Evolutionary conservation across 92 coral and sea anemone genomes (phyloP).

Genomic region (Pocillopora grandis): DNA sequence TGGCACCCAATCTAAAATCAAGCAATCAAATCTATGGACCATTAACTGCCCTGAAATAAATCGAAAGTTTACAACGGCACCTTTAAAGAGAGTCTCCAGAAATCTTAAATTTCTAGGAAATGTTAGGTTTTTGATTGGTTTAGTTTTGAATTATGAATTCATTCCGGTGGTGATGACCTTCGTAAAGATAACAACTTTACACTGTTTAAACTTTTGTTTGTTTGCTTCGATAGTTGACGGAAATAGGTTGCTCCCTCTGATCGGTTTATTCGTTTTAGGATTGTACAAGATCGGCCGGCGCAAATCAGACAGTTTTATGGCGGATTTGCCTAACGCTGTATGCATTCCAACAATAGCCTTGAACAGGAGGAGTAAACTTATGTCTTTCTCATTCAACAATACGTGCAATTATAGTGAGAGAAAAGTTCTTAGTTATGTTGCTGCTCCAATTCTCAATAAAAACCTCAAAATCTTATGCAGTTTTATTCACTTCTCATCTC

Average conservation of each 20-base stretch:
- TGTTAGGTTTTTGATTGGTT: background rate
- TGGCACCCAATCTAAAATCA: constrained; percentile 29
- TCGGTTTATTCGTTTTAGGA: constrained; percentile 22
- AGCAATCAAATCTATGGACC: constrained; percentile 3
- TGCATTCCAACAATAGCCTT: background rate
- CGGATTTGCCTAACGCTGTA: background rate
- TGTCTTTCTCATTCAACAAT: background rate
- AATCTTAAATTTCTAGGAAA: background rate
- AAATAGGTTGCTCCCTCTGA: constrained; percentile 21
- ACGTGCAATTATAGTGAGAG: background rate
- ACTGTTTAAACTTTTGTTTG: constrained; percentile 37
- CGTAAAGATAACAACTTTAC: constrained; percentile 39
- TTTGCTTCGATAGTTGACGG: constrained; percentile 38
- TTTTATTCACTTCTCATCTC: too few relatives aligned
- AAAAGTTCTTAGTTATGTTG: background rate
- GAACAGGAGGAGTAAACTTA: background rate
- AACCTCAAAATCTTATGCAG: too few relatives aligned
- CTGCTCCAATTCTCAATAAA: too few relatives aligned
- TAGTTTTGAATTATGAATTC: background rate
- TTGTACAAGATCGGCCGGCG: constrained; percentile 15
- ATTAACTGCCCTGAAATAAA: constrained; percentile 1
- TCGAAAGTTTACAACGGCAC: background rate
- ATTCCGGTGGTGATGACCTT: background rate
- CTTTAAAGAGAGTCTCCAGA: background rate
- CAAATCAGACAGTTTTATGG: constrained; percentile 7